Conservation (phyloP, 2,797 vertebrate genomes). For the Diglossa cyanea region DNA sequence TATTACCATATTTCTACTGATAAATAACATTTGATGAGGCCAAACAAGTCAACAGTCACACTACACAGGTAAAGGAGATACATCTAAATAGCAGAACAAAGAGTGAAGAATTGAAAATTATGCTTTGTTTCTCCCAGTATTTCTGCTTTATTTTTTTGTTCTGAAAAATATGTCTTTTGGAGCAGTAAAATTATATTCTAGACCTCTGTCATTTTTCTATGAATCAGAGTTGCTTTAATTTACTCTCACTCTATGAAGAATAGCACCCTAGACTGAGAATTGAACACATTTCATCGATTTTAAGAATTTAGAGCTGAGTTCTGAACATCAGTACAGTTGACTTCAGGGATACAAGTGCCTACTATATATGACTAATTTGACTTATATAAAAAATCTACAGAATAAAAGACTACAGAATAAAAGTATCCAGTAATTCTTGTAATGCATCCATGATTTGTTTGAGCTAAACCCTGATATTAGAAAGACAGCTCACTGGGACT, state of each 20-base stretch:
- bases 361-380: not conserved
- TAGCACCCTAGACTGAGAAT: not conserved
- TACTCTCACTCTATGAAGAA: not conserved
- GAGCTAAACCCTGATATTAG: not conserved
- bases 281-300: not conserved
- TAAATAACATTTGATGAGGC: not conserved
- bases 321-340: not conserved
- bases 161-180: not conserved
- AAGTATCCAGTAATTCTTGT: not conserved
- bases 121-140: not conserved
- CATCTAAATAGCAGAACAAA: not conserved
- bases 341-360: not conserved
- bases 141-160: not conserved
- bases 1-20: not conserved
- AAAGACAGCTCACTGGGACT: not conserved
- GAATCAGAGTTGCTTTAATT: not conserved
- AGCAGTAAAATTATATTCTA: not conserved
- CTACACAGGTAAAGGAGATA: not conserved
- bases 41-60: not conserved
- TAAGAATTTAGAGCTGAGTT: not conserved
- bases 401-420: not conserved
- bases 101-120: not conserved
- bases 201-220: not conserved
- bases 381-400: not conserved
- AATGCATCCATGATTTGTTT: not conserved